Evolutionary conservation across 2,797 vertebrate genomes (phyloP).

Genomic region (Chloroceryle amazona): DNA sequence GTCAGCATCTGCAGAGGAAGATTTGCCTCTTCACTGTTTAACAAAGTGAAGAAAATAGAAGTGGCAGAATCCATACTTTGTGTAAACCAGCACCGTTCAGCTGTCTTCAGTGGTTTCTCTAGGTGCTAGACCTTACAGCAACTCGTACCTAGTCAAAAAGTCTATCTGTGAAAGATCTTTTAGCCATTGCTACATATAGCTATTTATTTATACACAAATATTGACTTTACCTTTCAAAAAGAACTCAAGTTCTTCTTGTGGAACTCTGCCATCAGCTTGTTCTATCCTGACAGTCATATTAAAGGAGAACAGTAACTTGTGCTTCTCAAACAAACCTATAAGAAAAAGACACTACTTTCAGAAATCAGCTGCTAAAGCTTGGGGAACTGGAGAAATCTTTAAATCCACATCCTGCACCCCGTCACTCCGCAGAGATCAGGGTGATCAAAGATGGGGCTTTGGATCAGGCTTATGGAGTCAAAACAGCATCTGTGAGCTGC

Average conservation of each 20-base stretch:
- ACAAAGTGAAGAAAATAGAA: not conserved
- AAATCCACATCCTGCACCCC: not conserved
- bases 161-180: not conserved
- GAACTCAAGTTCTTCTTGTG: conserved; percentile 94
- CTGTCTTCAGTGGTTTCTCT: not conserved
- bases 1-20: not conserved
- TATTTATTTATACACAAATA: not conserved
- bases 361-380: not conserved
- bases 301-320: conserved; percentile 96
- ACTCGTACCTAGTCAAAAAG: not conserved
- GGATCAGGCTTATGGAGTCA: not conserved
- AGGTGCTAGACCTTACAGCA: not conserved
- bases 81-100: not conserved
- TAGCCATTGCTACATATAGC: not conserved
- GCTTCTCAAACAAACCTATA: conserved; percentile 93
- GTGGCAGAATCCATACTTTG: not conserved
- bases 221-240: conserved; percentile 91
- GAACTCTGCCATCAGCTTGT: conserved; percentile 88
- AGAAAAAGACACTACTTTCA: not conserved
- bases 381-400: not conserved
- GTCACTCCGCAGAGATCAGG: not conserved
- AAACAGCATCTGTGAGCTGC: not conserved
- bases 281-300: conserved; percentile 96
- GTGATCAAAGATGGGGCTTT: not conserved
- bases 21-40: not conserved